Base-by-base conservation (phyloP, 37 sponge, comb jelly and placozoan species). In the Geodia barretti region DNA sequence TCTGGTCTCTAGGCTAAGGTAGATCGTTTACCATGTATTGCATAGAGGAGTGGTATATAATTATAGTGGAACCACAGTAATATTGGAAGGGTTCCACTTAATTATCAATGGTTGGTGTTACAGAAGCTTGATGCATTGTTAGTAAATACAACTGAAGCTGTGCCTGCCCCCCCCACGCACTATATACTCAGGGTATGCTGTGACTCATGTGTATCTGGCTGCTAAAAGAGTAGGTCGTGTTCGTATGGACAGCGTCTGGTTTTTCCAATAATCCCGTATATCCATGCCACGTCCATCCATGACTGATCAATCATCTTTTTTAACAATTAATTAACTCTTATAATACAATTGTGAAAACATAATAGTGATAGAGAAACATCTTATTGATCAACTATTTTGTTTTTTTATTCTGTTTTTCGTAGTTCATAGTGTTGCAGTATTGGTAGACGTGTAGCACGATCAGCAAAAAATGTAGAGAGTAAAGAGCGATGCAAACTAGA, bases 151-250 rank as follows among this genome's bases (percentile, higher is more conserved):
- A 65, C 66, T 23, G 26, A 23, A 7, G 19, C 19, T 5, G 24
- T 65, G 31, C 66, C 66, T n/a, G 7, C 66, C 26, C 66, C 26
- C 66, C 31, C 8, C 66, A 65, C 66, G 19, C 66, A 65, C 66
- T 42, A 67, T 65, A 21, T n/a, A 23, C 40, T 31, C 70, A 91
- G 92, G 70, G 11, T 92, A 86, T 80, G 92, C 88, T 31, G 80
- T 81, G 26, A 29, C 61, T 23, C 87, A 87, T 59, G 62, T 92
- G 19, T 92, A 92, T 59, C 81, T 92, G 30, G 88, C 92, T 40
- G 92, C 92, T 31, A 92, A 84, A 67, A 75, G 79, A 42, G 72
- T 90, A 11, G 90, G 90, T 30, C 65, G 85, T 61, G 72, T 90
- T 4, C 28, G 85, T 8, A 84, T 90, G 64, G 68, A 64, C 69